A percentile compares a stretch with the other conserved stretches of the same genome.
Evolutionary conservation across 23 tunicate species (phyloP).

Genomic region (Halocynthia aurantium): DNA sequence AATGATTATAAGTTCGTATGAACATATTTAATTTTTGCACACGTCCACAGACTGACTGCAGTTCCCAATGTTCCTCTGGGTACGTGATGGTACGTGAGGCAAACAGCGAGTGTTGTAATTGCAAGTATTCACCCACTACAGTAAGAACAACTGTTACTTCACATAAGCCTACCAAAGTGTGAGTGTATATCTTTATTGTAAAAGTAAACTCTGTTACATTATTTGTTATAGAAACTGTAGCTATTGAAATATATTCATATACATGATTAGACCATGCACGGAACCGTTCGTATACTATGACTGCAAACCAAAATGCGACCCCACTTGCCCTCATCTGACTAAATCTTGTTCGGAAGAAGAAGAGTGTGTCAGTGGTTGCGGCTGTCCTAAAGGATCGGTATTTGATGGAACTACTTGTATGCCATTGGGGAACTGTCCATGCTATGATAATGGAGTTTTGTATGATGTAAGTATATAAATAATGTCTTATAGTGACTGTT

Average conservation of each 20-base stretch:
- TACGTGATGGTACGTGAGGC: conserved; percentile 37
- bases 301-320: conserved; percentile 40
- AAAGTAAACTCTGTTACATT: neutral
- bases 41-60: conserved; percentile 37
- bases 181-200: neutral
- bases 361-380: conserved; percentile 51
- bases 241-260: no score
- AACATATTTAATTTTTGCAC: neutral
- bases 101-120: conserved; percentile 42
- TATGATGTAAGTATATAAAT: conserved; percentile 46
- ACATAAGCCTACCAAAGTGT: conserved; percentile 7
- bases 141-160: conserved; percentile 25
- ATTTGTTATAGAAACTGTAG: neutral
- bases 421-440: conserved; percentile 68
- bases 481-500: neutral
- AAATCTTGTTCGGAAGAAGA: neutral
- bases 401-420: conserved; percentile 71
- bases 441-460: conserved; percentile 31
- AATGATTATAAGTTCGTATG: neutral
- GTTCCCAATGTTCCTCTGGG: conserved; percentile 22
- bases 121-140: conserved; percentile 25
- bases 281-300: conserved; percentile 60
- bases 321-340: conserved; percentile 54
- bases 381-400: conserved; percentile 58
- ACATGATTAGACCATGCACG: conserved; percentile 25